phyloP scores from a whole-genome alignment of 2,113 vertebrate species.

The Ammospiza caudacuta region DNA sequence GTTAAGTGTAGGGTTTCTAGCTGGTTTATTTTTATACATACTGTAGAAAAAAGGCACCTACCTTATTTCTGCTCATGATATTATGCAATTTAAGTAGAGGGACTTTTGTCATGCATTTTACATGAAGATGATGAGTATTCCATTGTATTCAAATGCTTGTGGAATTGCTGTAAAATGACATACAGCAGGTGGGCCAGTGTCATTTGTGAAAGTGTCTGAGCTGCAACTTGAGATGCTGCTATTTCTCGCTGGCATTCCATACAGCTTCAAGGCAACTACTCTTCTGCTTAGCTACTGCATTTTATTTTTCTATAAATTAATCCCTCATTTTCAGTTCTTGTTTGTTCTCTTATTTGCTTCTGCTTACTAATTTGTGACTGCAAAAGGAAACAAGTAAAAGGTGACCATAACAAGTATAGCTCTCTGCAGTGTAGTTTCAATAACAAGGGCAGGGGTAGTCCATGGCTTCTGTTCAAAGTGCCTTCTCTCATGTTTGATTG shows the following conservation, averaged over 20 bases:
- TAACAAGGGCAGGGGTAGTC: background rate
- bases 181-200: slow-evolving; percentile 45
- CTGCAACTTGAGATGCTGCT: background rate
- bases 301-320: slow-evolving; percentile 45
- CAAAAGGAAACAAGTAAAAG: background rate
- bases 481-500: background rate
- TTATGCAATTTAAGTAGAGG: background rate
- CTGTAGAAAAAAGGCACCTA: background rate
- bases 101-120: slow-evolving; percentile 29
- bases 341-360: slow-evolving; percentile 22
- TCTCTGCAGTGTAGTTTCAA: background rate
- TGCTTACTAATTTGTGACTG: slow-evolving; percentile 32
- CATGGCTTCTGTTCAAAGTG: background rate
- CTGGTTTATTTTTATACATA: background rate
- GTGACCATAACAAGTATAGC: background rate
- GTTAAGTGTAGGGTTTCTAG: background rate
- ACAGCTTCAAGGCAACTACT: background rate
- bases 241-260: background rate
- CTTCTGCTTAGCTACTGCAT: background rate
- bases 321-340: slow-evolving; percentile 49
- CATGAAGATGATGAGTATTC: slow-evolving; percentile 22
- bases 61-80: background rate
- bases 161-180: slow-evolving; percentile 32
- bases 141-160: slow-evolving; percentile 31
- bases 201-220: slow-evolving; percentile 16